A percentile compares a stretch with the other conserved stretches of the same genome.
phyloP scores from a whole-genome alignment of 2,797 vertebrate genomes.

The Lagorchestes hirsutus region DNA sequence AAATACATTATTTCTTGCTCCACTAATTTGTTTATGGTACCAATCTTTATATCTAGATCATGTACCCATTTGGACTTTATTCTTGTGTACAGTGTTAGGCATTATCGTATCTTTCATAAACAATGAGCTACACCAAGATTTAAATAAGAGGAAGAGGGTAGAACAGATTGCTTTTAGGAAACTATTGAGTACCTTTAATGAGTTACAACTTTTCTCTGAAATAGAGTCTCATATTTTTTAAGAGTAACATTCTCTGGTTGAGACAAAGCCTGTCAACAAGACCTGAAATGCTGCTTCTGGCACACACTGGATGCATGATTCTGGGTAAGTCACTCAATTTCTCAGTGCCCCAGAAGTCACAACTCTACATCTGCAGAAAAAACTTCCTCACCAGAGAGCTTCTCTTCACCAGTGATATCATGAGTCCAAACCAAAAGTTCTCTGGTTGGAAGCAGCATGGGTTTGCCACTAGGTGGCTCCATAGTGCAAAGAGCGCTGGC shows the following conservation, averaged over 20 bases:
- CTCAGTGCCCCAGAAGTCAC: too few relatives aligned
- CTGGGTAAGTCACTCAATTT: neutral
- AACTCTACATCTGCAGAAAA: too few relatives aligned
- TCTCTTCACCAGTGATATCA: neutral
- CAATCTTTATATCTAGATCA: too few relatives aligned
- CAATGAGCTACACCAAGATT: neutral
- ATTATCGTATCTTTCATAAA: neutral
- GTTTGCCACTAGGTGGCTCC: neutral
- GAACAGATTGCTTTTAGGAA: neutral
- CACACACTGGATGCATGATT: neutral
- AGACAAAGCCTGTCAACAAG: neutral
- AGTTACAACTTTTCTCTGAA: neutral
- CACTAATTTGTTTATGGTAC: too few relatives aligned
- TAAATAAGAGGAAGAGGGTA: neutral
- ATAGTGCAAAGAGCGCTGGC: neutral
- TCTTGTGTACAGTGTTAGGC: too few relatives aligned
- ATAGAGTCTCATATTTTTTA: neutral
- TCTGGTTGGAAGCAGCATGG: neutral
- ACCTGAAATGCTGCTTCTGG: neutral
- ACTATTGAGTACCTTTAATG: neutral
- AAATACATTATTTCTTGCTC: too few relatives aligned
- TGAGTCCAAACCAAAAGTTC: neutral
- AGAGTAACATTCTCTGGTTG: neutral
- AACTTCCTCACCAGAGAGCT: too few relatives aligned
- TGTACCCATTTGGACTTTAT: too few relatives aligned